Evolutionary conservation across 2,888 invertebrate species (phyloP), one percentile per base, ranked within the genome.

Genomic region (Creontiades dilutus): DNA sequence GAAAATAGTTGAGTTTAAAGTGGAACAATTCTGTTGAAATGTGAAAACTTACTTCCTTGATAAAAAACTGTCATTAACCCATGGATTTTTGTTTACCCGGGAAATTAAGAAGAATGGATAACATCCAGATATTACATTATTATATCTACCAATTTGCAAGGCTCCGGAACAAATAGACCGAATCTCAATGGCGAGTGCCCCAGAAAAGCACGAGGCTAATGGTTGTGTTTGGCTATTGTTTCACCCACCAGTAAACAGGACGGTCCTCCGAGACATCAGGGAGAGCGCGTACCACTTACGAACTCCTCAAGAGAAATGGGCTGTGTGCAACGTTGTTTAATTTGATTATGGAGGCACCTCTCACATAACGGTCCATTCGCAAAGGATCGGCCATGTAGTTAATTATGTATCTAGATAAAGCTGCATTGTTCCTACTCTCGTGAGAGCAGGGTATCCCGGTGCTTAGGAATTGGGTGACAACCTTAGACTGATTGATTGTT

Each of bases 281-380:
- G 68, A 68, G 68, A 68, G 68, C 23, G 68, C 23, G 68, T 68
- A 68, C 68, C 68, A 68, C 68, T 68, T 68, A 68, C 68, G 68
- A 12, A 68, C 68, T 12, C 27, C 27, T 27, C 23, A 68, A 7
- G 27, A 68, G 68, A 23, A 12, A 13, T 68, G 23, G 9, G 68
- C n/a, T 11, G 3, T 9, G 68, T 27, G 68, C 68, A 68, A 23
- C 12, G 23, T 68, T 12, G 0, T 68, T 11, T 23, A 19, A 23
- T 68, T 68, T 68, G 68, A 68, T 23, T 68, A 23, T 27, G 37
- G 37, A 37, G 37, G 68, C 27, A 23, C 11, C 23, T 23, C 68
- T 27, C 68, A 23, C 68, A 27, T 68, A 68, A 68, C 68, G 68
- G 68, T 68, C 68, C 23, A 23, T 68, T 68, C 23, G 68, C n/a